A percentile compares a stretch with the other conserved stretches of the same genome.
Evolutionary conservation across 1,140 invertebrate genomes (phyloP).

Genomic region (Druon quercuslanigerum): DNA sequence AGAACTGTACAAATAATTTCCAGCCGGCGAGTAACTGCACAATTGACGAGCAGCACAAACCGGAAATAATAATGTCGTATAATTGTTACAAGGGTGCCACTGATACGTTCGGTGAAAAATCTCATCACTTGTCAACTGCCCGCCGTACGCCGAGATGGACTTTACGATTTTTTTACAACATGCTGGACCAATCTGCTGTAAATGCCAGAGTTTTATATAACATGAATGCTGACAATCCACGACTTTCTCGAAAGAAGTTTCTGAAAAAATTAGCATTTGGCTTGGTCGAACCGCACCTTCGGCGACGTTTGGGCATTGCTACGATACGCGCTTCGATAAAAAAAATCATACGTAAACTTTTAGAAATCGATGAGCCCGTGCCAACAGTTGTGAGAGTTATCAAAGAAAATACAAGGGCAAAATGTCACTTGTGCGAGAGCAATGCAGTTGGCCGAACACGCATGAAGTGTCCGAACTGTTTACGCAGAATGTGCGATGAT

Average conservation of each 20-base stretch:
- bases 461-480: not conserved
- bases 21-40: too few relatives aligned
- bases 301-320: not conserved
- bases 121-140: not conserved
- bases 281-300: not conserved
- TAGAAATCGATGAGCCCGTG: not conserved
- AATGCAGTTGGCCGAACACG: not conserved
- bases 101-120: not conserved
- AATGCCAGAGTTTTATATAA: not conserved
- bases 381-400: not conserved
- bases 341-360: not conserved
- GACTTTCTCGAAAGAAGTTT: not conserved
- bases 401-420: not conserved
- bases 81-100: not conserved
- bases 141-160: not conserved
- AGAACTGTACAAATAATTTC: not conserved
- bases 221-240: not conserved
- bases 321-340: not conserved
- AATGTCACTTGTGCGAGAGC: not conserved
- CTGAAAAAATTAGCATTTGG: not conserved
- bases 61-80: not conserved
- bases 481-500: not conserved
- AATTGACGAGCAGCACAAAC: not conserved
- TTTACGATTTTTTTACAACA: not conserved
- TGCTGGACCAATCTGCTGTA: not conserved